These are phyloP conservation scores for Cavia porcellus DNA, from an alignment of 2,113 vertebrate genomes.

Conservation along the genomic window DNA sequence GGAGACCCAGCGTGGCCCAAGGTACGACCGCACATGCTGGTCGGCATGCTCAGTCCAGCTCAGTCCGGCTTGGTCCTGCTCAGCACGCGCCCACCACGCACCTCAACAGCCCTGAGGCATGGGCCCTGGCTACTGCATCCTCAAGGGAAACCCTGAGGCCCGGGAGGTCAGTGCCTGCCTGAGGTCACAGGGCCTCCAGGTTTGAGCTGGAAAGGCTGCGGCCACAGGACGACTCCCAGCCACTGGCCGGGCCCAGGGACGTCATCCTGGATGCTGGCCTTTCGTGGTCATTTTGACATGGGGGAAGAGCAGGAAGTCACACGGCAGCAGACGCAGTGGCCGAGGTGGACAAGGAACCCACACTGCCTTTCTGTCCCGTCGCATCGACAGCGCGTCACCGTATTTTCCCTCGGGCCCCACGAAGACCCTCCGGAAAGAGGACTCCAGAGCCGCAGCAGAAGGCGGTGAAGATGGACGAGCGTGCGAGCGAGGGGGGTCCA, in stretches of 20 bases:
- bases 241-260: not conserved
- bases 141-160: not conserved
- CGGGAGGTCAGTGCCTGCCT: not conserved
- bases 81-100: not conserved
- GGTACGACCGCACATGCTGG: not conserved
- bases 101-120: not conserved
- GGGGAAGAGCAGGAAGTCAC: not conserved
- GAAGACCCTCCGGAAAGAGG: not conserved
- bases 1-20: not conserved
- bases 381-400: not conserved
- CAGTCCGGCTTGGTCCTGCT: not conserved
- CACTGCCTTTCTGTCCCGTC: too few relatives aligned
- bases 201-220: not conserved
- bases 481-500: not conserved
- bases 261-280: not conserved
- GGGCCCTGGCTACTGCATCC: not conserved
- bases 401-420: not conserved
- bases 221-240: accelerated
- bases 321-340: not conserved
- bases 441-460: not conserved
- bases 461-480: not conserved
- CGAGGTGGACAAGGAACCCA: not conserved
- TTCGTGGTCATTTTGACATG: not conserved
- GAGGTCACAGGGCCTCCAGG: not conserved
- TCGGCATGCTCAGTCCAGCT: not conserved